Percentiles rank a stretch among this genome's conserved stretches.
These are phyloP conservation scores for Pipistrellus pipistrellus DNA, from an alignment of 2,797 vertebrate genomes.

Conservation along the genomic window DNA sequence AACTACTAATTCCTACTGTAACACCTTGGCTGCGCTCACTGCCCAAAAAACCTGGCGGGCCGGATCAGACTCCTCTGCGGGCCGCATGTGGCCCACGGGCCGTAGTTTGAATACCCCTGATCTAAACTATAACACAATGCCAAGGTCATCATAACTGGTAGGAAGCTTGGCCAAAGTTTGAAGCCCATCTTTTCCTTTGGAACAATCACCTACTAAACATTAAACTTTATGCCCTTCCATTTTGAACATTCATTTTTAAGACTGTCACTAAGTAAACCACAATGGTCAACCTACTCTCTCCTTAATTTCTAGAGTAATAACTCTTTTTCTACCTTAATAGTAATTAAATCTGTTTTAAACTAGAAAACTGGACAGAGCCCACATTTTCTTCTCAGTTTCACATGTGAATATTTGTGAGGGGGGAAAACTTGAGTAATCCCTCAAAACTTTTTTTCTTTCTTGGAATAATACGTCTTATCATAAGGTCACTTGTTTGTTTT, in stretches of 20 bases:
- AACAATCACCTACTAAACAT: not conserved
- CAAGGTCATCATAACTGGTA: not conserved
- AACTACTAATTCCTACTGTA: too few species aligned
- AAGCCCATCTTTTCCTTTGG: not conserved
- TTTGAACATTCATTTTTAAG: slow-evolving; percentile 31
- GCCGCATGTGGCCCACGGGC: too few species aligned
- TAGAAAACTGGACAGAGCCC: not conserved
- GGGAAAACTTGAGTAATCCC: not conserved
- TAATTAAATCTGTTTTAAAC: slow-evolving; percentile 58
- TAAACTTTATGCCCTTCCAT: slow-evolving; percentile 15
- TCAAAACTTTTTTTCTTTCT: slow-evolving; percentile 38
- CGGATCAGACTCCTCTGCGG: too few species aligned
- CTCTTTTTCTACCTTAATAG: slow-evolving; percentile 21
- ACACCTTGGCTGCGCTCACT: too few species aligned
- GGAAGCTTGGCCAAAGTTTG: not conserved
- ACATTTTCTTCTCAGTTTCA: slow-evolving; percentile 40
- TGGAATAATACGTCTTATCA: slow-evolving; percentile 35
- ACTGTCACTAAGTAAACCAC: slow-evolving; percentile 44
- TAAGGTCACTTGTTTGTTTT: not conserved
- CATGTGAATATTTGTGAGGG: slow-evolving; percentile 23
- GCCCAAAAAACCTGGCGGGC: too few species aligned
- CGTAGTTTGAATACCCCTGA: too few species aligned
- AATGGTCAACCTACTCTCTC: slow-evolving; percentile 10
- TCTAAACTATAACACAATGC: not conserved
- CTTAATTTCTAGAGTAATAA: slow-evolving; percentile 28